phyloP scores from a whole-genome alignment of 2,888 invertebrate species.

The Adelognathus sp. region DNA sequence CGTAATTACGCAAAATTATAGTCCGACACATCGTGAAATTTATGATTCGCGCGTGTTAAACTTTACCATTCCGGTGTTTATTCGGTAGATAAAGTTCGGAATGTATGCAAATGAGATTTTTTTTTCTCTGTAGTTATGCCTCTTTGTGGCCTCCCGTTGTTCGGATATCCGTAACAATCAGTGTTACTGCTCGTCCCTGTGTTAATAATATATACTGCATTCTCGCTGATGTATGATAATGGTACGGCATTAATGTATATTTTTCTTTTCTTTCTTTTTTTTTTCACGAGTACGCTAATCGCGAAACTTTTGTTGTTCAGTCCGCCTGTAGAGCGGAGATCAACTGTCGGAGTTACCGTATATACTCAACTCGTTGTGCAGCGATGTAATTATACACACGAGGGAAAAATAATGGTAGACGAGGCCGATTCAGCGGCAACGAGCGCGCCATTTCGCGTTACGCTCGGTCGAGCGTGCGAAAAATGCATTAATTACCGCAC shows the following conservation, averaged over 20 bases:
- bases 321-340: not conserved
- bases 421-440: slow-evolving; percentile 32
- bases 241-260: not conserved
- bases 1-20: too few relatives aligned
- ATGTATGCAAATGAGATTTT: not conserved
- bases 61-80: too few relatives aligned
- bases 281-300: slow-evolving; percentile 11
- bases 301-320: slow-evolving; percentile 9
- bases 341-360: slow-evolving; percentile 28
- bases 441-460: slow-evolving; percentile 22
- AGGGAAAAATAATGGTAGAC: slow-evolving; percentile 11
- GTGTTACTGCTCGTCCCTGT: not conserved
- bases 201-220: not conserved
- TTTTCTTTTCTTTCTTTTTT: too few relatives aligned
- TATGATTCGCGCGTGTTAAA: too few relatives aligned
- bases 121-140: not conserved
- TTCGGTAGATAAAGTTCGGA: not conserved
- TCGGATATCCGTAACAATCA: not conserved
- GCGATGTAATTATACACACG: slow-evolving; percentile 33
- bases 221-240: not conserved
- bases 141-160: not conserved
- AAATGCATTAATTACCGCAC: slow-evolving; percentile 44
- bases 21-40: too few relatives aligned
- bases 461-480: slow-evolving; percentile 41
- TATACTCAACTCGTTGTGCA: not conserved